Base-by-base conservation (phyloP, 2,113 vertebrate genomes). In the Festucalex cinctus region DNA sequence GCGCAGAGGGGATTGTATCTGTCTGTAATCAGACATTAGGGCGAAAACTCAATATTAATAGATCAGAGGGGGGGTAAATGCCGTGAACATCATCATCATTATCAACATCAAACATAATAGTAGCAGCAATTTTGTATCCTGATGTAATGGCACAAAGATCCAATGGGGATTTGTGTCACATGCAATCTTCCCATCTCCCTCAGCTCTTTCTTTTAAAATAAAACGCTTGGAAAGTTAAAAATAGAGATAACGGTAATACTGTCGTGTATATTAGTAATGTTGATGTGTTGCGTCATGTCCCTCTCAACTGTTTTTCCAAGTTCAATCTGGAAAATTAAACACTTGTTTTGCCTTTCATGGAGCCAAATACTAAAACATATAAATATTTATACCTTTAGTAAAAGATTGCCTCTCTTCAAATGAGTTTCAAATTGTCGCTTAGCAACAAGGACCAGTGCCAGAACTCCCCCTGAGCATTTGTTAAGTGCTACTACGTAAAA, bases 331-430 rank as follows among this genome's bases (percentile, higher is more conserved):
- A 32, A 61, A 22, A 20, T 20, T 63, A 37, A 48, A 35, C 41
- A 22, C 22, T 20, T 68, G 57, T 60, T 75, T 44, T n/a, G 60
- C 51, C 63, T 13, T 28, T 37, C 53, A 46, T 65, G 41, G 41
- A 67, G 26, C 71, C 49, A 83, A 74, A 81, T 53, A 35, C 19
- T 53, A 53, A 73, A 75, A 76, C 39, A 67, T 61, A 71, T 82
- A 66, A 69, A 78, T 77, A 78, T 65, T 82, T 77, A 20, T 78
- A 67, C 43, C 73, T 74, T 82, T 58, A 65, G 73, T 64, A 48
- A 73, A 81, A 65, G 12, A 65, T 66, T 77, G 64, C 62, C 17
- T 70, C 0, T 5, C 49, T 41, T 82, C 17, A 75, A 70, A 77
- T 83, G 51, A 77, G 69, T 72, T 74, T 49, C 9, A 46, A 64